Conservation (phyloP, 37 sponge, comb jelly and placozoan species). For the Cliona cf. orientalis region DNA sequence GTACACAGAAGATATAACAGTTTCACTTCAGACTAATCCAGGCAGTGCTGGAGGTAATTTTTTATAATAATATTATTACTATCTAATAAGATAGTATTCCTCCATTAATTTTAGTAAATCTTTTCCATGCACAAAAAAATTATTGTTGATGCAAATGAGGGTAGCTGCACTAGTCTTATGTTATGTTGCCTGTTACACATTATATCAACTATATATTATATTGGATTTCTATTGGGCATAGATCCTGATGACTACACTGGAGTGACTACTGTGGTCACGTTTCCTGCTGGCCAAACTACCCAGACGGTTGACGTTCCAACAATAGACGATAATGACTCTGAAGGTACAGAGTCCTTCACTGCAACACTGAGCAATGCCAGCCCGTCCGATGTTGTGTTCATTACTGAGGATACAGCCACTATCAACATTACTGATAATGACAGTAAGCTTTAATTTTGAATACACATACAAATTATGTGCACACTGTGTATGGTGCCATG, state of each 20-base stretch:
- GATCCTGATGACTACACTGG: conserved; percentile 31
- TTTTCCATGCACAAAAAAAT: background rate
- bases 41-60: conserved; percentile 18
- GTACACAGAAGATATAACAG: background rate
- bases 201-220: too few relatives aligned
- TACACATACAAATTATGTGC: background rate
- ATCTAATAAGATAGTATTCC: too few relatives aligned
- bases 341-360: conserved; percentile 32
- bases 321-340: conserved; percentile 30
- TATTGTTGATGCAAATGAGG: background rate
- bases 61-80: too few relatives aligned
- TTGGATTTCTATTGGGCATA: background rate
- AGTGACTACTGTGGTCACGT: background rate
- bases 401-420: conserved; percentile 5
- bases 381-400: background rate
- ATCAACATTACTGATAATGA: conserved; percentile 38
- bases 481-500: too few relatives aligned
- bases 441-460: conserved; percentile 2
- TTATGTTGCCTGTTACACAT: too few relatives aligned
- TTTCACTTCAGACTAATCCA: conserved; percentile 6
- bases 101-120: too few relatives aligned
- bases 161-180: background rate
- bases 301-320: conserved; percentile 5
- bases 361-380: conserved; percentile 4
- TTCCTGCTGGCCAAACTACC: conserved; percentile 12